phyloP scores from a whole-genome alignment of 2,888 invertebrate species.

The Gortyna flavago region DNA sequence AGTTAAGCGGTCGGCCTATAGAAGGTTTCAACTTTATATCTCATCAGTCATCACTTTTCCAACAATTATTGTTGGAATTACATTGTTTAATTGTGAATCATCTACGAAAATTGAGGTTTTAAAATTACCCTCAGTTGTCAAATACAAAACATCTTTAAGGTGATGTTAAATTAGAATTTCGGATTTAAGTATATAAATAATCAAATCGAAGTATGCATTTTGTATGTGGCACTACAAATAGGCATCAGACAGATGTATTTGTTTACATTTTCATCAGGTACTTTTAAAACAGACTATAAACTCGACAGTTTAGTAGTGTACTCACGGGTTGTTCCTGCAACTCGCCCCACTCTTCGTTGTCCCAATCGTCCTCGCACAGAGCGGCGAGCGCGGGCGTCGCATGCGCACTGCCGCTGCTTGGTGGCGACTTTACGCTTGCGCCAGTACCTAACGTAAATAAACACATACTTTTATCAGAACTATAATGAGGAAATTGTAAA shows the following conservation, averaged over 20 bases:
- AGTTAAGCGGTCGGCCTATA: not conserved
- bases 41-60: not conserved
- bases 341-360: constrained; percentile 96
- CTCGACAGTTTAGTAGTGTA: not conserved
- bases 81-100: not conserved
- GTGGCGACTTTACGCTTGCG: constrained; percentile 83
- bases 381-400: constrained; percentile 89
- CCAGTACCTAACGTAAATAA: constrained; percentile 74
- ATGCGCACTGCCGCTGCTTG: constrained; percentile 87
- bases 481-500: not conserved
- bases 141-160: not conserved
- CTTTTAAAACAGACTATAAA: not conserved
- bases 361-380: constrained; percentile 93
- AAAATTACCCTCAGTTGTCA: not conserved
- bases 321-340: constrained; percentile 95
- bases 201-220: not conserved
- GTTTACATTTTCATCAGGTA: not conserved
- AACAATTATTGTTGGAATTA: not conserved
- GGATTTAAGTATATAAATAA: not conserved
- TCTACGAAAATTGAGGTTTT: not conserved
- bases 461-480: not conserved
- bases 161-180: not conserved
- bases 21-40: not conserved
- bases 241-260: not conserved
- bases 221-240: not conserved